Evolutionary conservation across 2,888 invertebrate species (phyloP).

Genomic region (Xiphydria camelus): DNA sequence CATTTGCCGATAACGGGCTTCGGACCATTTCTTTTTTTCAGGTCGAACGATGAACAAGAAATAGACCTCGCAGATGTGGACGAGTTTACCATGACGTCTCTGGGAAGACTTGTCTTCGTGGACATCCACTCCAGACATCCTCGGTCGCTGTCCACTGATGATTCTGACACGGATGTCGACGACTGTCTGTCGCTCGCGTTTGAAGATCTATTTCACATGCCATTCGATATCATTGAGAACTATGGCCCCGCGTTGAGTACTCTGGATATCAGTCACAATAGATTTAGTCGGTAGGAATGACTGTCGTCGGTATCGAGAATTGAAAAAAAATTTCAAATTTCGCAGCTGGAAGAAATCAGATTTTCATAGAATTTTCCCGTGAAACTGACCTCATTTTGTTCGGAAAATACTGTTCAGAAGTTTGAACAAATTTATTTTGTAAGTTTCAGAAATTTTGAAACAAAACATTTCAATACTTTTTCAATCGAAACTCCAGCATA

Average conservation of each 20-base stretch:
- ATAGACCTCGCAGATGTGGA: constrained; percentile 35
- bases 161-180: constrained; percentile 27
- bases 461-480: no score
- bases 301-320: not conserved
- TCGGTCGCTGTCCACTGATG: constrained; percentile 27
- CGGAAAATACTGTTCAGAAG: not conserved
- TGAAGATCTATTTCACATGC: constrained; percentile 50
- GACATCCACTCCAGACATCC: constrained; percentile 46
- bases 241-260: constrained; percentile 39
- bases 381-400: no score
- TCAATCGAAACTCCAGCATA: no score
- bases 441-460: not conserved
- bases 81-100: constrained; percentile 50
- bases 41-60: constrained; percentile 31
- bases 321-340: not conserved
- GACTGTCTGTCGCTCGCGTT: constrained; percentile 49
- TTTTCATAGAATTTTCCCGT: no score
- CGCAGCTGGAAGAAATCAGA: no score
- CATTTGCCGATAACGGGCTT: no score
- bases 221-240: constrained; percentile 49
- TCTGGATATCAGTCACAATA: constrained; percentile 51
- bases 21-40: no score
- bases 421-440: not conserved
- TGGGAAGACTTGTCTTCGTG: constrained; percentile 49
- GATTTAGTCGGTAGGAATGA: constrained; percentile 46